These are phyloP conservation scores for Euwallacea similis DNA, from an alignment of 1,140 invertebrate species.

Conservation along the genomic window DNA sequence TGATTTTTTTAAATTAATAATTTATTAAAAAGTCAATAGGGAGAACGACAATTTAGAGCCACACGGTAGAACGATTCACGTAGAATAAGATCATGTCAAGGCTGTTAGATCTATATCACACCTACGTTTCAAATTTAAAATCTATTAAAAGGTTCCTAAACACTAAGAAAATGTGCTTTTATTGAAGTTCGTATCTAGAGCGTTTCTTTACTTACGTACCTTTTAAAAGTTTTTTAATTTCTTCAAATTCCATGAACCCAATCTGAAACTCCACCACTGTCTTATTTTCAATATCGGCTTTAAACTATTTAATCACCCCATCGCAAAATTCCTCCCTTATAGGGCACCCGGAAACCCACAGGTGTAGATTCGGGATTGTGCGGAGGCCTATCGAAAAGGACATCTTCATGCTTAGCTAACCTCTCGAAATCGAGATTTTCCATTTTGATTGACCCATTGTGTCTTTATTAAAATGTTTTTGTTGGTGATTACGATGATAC, in stretches of 20 bases:
- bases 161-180: too few species aligned
- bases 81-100: too few species aligned
- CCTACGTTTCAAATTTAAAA: too few species aligned
- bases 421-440: constrained; percentile 38
- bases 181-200: too few species aligned
- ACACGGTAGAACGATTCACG: too few species aligned
- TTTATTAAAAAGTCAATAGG: too few species aligned
- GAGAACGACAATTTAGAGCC: too few species aligned
- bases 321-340: neutral
- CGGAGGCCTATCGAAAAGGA: constrained; percentile 37
- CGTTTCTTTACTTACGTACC: too few species aligned
- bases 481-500: constrained; percentile 29
- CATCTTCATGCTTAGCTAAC: constrained; percentile 45
- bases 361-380: constrained; percentile 35
- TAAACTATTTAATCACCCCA: constrained; percentile 12
- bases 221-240: neutral
- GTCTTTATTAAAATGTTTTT: constrained; percentile 38
- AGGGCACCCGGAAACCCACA: constrained; percentile 40
- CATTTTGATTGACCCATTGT: constrained; percentile 37
- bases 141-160: too few species aligned
- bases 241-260: neutral
- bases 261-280: neutral
- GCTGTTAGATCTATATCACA: too few species aligned
- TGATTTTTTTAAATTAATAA: too few species aligned
- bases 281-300: neutral